Conservation (phyloP, 2,113 vertebrate species). For the Acrocephalus kingi region DNA sequence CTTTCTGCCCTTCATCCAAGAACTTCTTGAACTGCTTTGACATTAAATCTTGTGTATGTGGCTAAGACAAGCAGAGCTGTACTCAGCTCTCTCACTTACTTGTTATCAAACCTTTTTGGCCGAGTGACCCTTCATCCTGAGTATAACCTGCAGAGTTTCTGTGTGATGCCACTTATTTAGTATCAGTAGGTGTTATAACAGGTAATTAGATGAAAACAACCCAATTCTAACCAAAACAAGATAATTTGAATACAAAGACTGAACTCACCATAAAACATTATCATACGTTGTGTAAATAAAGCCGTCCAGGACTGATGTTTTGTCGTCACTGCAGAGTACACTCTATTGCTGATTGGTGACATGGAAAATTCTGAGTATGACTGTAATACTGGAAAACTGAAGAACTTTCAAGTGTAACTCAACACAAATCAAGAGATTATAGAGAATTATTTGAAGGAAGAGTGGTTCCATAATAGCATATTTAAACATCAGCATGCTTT, state of each 20-base stretch:
- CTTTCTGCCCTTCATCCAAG: not conserved
- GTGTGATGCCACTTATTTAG: not conserved
- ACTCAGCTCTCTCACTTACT: fast-evolving
- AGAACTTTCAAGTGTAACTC: not conserved
- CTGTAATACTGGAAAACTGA: not conserved
- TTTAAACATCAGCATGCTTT: not conserved
- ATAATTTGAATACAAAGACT: not conserved
- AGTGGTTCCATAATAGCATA: not conserved
- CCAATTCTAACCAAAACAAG: not conserved
- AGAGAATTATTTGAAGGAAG: not conserved
- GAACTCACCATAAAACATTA: not conserved
- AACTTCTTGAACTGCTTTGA: not conserved
- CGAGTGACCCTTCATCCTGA: not conserved
- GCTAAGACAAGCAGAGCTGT: not conserved
- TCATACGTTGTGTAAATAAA: not conserved
- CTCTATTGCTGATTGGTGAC: fast-evolving
- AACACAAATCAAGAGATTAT: not conserved
- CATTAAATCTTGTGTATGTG: not conserved
- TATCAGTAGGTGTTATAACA: not conserved
- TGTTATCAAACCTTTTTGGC: not conserved
- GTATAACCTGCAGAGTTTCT: not conserved
- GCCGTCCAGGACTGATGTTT: not conserved
- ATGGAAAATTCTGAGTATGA: not conserved
- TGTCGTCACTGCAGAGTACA: not conserved
- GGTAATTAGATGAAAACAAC: not conserved